These are phyloP conservation scores for Forbesichthys papilliferus DNA, from an alignment of 2,113 vertebrate species.

Conservation along the genomic window DNA sequence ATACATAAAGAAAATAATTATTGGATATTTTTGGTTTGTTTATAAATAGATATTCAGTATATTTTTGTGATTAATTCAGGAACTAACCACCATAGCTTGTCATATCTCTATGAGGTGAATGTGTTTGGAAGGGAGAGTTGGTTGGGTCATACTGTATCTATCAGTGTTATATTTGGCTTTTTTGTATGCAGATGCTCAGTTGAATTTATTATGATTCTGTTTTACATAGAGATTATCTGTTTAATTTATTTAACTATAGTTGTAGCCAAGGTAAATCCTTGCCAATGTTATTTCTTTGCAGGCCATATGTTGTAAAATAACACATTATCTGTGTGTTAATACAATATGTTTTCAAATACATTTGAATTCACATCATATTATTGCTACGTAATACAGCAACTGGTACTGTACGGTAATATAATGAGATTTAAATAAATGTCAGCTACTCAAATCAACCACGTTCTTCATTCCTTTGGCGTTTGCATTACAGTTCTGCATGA, in stretches of 20 bases:
- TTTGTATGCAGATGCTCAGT: constrained; percentile 38
- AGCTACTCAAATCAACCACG: constrained; percentile 1
- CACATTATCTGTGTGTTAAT: constrained; percentile 6
- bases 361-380: constrained; percentile 17
- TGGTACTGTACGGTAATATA: neutral
- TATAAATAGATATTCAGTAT: constrained; percentile 72
- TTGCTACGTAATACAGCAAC: neutral
- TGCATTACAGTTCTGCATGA: constrained; percentile 39
- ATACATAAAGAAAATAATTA: constrained; percentile 59
- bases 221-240: constrained; percentile 41
- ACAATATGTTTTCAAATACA: constrained; percentile 19
- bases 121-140: constrained; percentile 27
- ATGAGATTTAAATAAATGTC: neutral
- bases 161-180: constrained; percentile 56
- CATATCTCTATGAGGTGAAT: constrained; percentile 37
- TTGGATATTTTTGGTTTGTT: constrained; percentile 57
- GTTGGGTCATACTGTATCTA: constrained; percentile 26
- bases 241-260: constrained; percentile 74
- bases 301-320: constrained; percentile 19
- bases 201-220: constrained; percentile 5
- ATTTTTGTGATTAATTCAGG: constrained; percentile 61
- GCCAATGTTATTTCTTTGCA: constrained; percentile 11
- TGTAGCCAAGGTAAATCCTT: constrained; percentile 44
- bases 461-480: constrained; percentile 16
- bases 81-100: constrained; percentile 63